These are phyloP conservation scores for Ancistrus triradiatus DNA, from an alignment of 2,113 vertebrate genomes.

Conservation along the genomic window DNA sequence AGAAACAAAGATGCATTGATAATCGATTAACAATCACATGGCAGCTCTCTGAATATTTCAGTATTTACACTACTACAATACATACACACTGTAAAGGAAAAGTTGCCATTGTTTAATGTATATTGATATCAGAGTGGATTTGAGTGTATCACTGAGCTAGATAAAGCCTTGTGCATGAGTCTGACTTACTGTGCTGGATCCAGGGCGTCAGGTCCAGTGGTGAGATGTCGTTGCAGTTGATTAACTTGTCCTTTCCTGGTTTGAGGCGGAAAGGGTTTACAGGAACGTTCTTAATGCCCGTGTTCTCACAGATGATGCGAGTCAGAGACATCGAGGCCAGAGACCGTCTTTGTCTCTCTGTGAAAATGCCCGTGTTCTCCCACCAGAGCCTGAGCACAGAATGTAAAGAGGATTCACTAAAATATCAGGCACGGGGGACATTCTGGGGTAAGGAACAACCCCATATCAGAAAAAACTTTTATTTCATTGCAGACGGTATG, in stretches of 20 bases:
- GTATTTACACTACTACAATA: too few species aligned
- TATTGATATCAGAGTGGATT: too few species aligned
- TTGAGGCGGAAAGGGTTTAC: slow-evolving; percentile 38
- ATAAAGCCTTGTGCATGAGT: too few species aligned
- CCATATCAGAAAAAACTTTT: too few species aligned
- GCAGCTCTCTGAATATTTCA: too few species aligned
- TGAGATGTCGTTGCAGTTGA: slow-evolving; percentile 39
- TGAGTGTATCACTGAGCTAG: too few species aligned
- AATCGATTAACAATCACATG: too few species aligned
- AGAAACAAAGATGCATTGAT: too few species aligned
- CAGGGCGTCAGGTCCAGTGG: slow-evolving; percentile 54
- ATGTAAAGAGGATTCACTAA: neutral
- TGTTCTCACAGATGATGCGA: slow-evolving; percentile 72
- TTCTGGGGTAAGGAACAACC: neutral
- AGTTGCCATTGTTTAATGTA: too few species aligned
- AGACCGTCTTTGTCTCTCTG: slow-evolving; percentile 37
- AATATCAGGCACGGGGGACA: neutral
- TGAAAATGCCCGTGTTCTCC: slow-evolving; percentile 62
- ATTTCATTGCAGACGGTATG: too few species aligned
- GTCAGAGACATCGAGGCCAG: slow-evolving; percentile 46
- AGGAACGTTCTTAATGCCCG: slow-evolving; percentile 53
- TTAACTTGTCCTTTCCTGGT: neutral
- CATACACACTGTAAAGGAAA: too few species aligned
- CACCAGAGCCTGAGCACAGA: slow-evolving; percentile 65
- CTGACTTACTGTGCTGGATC: slow-evolving; percentile 50